phyloP scores from a whole-genome alignment of 2,888 invertebrate species.

The Caenorhabditis becei region DNA sequence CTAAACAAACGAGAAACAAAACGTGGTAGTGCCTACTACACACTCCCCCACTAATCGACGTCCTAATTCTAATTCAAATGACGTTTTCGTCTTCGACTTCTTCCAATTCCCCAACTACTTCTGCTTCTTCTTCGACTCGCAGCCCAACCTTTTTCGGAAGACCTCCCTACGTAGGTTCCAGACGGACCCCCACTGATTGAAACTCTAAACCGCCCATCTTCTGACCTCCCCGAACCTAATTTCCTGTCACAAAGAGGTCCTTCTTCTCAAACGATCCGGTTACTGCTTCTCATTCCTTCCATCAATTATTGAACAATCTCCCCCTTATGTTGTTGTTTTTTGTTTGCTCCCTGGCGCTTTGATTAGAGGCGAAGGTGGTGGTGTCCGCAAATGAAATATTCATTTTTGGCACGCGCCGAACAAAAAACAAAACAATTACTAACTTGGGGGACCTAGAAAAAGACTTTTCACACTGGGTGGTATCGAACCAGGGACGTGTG shows the following conservation, averaged over 20 bases:
- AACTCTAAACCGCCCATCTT: slow-evolving; percentile 20
- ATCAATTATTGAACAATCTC: background rate
- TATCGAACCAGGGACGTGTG: too few species aligned
- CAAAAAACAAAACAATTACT: slow-evolving; percentile 7
- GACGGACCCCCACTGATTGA: background rate
- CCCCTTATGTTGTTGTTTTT: slow-evolving; percentile 17
- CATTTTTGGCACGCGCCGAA: slow-evolving; percentile 3
- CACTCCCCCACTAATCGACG: slow-evolving; percentile 23
- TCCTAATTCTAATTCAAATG: slow-evolving; percentile 39
- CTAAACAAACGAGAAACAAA: background rate
- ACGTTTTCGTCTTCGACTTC: slow-evolving; percentile 31
- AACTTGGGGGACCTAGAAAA: too few species aligned
- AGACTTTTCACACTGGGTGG: too few species aligned
- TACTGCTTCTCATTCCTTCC: slow-evolving; percentile 14
- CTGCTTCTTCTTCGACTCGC: slow-evolving; percentile 7
- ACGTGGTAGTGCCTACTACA: background rate
- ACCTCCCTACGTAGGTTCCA: background rate
- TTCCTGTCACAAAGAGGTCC: slow-evolving; percentile 1
- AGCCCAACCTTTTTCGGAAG: background rate
- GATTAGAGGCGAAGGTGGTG: slow-evolving; percentile 16
- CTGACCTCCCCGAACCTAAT: slow-evolving; percentile 1
- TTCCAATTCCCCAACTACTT: background rate
- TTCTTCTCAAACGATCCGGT: slow-evolving; percentile 32
- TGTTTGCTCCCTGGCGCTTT: background rate
- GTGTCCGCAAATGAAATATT: slow-evolving; percentile 47